A percentile compares a stretch with the other conserved stretches of the same genome.
Conservation (phyloP, 2,888 invertebrate species). For the Apotomis capreana region DNA sequence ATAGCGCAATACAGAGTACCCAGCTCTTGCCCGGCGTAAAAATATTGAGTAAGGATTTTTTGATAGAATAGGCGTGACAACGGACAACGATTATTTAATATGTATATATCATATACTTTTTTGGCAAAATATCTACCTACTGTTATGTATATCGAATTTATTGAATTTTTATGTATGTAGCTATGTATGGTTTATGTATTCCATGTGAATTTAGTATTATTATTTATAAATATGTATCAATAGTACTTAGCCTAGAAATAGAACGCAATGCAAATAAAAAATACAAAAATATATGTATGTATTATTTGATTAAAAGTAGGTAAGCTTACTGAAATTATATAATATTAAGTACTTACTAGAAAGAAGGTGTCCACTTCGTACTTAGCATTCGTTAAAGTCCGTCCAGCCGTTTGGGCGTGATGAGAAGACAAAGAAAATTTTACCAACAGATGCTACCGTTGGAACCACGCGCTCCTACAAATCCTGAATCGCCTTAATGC, state of each 20-base stretch:
- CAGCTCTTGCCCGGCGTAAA: constrained; percentile 64
- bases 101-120: constrained; percentile 32
- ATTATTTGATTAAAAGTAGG: neutral
- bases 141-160: constrained; percentile 47
- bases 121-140: constrained; percentile 43
- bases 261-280: constrained; percentile 43
- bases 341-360: too few relatives aligned
- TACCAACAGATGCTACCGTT: too few relatives aligned
- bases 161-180: constrained; percentile 47
- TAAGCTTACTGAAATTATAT: too few relatives aligned
- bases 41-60: constrained; percentile 6
- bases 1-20: constrained; percentile 70
- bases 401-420: too few relatives aligned
- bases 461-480: too few relatives aligned
- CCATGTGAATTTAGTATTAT: constrained; percentile 47
- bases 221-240: constrained; percentile 46
- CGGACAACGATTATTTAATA: constrained; percentile 42
- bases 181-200: constrained; percentile 49
- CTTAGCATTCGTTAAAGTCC: too few relatives aligned
- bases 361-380: too few relatives aligned
- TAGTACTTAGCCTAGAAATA: constrained; percentile 32
- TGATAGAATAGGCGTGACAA: constrained; percentile 41
- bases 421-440: too few relatives aligned
- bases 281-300: constrained; percentile 21
- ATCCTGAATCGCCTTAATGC: too few relatives aligned